Evolutionary conservation across 30 jellyfish, hydroid and myxozoan species (phyloP).

Genomic region (Chironex yamaguchii): DNA sequence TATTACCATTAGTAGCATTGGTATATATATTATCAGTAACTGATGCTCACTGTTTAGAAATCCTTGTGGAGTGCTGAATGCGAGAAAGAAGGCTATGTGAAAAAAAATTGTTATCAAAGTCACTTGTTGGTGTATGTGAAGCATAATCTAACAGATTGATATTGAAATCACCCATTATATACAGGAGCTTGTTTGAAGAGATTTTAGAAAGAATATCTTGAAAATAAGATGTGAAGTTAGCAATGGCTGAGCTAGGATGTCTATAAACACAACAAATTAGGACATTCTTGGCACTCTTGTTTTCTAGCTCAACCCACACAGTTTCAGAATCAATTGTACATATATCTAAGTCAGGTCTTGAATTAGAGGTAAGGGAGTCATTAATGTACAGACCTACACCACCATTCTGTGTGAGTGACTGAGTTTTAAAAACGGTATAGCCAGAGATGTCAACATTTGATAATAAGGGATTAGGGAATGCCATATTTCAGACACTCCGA

Average conservation of each 20-base stretch:
- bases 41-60: background rate
- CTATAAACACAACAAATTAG: conserved; percentile 34
- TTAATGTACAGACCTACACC: conserved; percentile 42
- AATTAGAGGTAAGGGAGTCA: conserved; percentile 2
- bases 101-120: background rate
- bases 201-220: conserved; percentile 19
- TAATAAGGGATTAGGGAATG: conserved; percentile 6
- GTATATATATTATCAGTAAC: conserved; percentile 29
- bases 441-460: conserved; percentile 25
- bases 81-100: background rate
- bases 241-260: conserved; percentile 36
- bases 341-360: background rate
- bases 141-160: conserved; percentile 30
- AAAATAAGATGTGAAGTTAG: conserved; percentile 30
- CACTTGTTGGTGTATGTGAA: conserved; percentile 16
- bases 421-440: conserved; percentile 10
- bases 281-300: background rate
- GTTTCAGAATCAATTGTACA: conserved; percentile 40
- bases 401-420: conserved; percentile 45
- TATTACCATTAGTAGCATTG: conserved; percentile 15
- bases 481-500: conserved; percentile 25
- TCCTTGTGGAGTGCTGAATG: conserved; percentile 20
- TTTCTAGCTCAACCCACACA: conserved; percentile 21
- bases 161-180: conserved; percentile 52
- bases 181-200: conserved; percentile 10